Conservation (phyloP, 2,113 vertebrate species). For the Xiphophorus couchianus region DNA sequence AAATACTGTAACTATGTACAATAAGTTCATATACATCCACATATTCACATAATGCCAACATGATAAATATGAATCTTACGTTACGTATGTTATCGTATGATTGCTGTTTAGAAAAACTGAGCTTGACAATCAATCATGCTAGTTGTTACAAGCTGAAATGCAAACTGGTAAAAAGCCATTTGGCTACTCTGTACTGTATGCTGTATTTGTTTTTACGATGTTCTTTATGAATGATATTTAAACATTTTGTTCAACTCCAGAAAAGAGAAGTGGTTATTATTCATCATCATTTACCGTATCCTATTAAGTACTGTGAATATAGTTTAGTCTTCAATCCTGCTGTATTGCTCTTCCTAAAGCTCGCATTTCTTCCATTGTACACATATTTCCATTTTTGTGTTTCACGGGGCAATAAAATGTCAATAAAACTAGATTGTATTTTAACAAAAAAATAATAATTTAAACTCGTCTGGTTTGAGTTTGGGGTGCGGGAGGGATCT, state of each 20-base stretch:
- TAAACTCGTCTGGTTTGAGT: no score
- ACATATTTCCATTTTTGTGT: conserved; percentile 41
- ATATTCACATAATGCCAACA: conserved; percentile 8
- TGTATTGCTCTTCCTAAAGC: conserved; percentile 14
- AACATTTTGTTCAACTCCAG: conserved; percentile 12
- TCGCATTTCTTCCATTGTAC: conserved; percentile 5
- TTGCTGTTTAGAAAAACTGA: conserved; percentile 29
- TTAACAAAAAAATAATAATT: conserved; percentile 39
- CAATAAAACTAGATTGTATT: conserved; percentile 75
- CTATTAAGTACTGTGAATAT: not conserved
- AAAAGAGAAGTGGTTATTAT: conserved; percentile 24
- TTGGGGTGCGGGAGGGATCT: not conserved
- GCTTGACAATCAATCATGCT: conserved; percentile 59
- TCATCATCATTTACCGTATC: not conserved
- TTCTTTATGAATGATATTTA: conserved; percentile 2
- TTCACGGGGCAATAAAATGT: conserved; percentile 40
- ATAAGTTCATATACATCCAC: conserved; percentile 19
- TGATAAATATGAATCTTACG: conserved; percentile 6
- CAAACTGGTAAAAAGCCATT: conserved; percentile 26
- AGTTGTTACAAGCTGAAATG: conserved; percentile 26
- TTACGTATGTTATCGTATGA: conserved; percentile 15
- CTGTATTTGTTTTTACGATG: conserved; percentile 17
- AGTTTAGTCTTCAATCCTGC: conserved; percentile 14
- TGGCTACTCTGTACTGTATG: conserved; percentile 22
- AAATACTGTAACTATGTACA: conserved; percentile 6